Evolutionary conservation across 2,888 invertebrate genomes (phyloP), one percentile per base, ranked within the genome.

Genomic region (Neria commutata): DNA sequence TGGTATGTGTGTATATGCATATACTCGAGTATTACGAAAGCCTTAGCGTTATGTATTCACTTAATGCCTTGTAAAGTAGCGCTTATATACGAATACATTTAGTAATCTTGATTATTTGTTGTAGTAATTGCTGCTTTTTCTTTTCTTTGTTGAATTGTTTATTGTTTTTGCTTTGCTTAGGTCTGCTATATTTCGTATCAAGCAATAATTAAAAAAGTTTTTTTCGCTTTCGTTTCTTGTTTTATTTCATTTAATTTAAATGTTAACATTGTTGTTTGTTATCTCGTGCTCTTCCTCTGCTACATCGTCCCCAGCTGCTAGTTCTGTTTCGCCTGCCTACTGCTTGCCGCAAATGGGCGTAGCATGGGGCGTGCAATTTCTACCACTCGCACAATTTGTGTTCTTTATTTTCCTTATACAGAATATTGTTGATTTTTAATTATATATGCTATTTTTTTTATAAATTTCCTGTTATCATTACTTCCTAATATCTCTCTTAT

Each of bases 221-320:
- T 17, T 16, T 45, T 19, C 17, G 37, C 37, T 37, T 37, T 37
- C 17, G 37, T 17, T 8, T 37, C 16, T n/a, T 14, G 14, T 45
- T 4, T 17, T 1, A 17, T 17, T 19, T 21, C 21, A 45, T 57
- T 52, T 48, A 58, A 54, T 54, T 58, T 58, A 58, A 58, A 58
- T 58, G 58, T 58, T 58, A 58, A 58, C 58, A 58, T 58, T 53
- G 26, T 49, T 53, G 37, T 58, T 42, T 50, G 53, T 47, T 48
- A 48, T 14, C 19, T 57, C 6, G 42, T 54, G 37, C 48, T 49
- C 17, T 49, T 51, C 24, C 40, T 21, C 19, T 37, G 37, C 33
- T 8, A 2, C 21, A 24, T 17, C 21, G 16, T 50, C 19, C 23
- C 11, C 34, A 24, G 24, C 4, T 26, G 14, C 16, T 29, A 49